Evolutionary conservation across 1,140 invertebrate genomes (phyloP).

Genomic region (Hyles euphorbiae): DNA sequence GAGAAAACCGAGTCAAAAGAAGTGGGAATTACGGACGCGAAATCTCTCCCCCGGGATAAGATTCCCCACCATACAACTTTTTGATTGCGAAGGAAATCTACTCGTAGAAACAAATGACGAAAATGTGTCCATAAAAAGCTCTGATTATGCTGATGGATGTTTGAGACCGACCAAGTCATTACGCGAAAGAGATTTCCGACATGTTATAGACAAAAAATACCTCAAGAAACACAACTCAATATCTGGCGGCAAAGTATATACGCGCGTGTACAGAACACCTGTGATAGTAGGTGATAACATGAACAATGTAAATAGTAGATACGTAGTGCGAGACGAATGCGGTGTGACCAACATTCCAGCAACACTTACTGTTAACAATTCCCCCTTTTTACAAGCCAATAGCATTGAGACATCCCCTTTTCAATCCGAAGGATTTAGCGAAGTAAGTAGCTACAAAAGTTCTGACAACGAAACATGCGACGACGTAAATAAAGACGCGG

Average conservation of each 20-base stretch:
- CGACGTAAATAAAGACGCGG: conserved; percentile 29
- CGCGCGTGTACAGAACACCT: conserved; percentile 53
- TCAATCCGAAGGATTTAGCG: conserved; percentile 57
- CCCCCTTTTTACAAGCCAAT: conserved; percentile 45
- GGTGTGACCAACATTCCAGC: conserved; percentile 63
- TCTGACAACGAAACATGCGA: conserved; percentile 70
- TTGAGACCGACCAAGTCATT: conserved; percentile 58
- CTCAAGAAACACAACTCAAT: conserved; percentile 66
- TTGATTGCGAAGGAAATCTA: conserved; percentile 73
- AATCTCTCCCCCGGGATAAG: conserved; percentile 64
- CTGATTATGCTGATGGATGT: conserved; percentile 42
- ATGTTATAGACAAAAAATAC: conserved; percentile 45
- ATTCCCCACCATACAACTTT: conserved; percentile 72
- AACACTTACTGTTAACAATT: conserved; percentile 47
- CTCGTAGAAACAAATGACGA: conserved; percentile 74
- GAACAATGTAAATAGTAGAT: conserved; percentile 30
- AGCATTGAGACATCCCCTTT: conserved; percentile 61
- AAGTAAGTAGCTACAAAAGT: conserved; percentile 73
- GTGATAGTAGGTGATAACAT: conserved; percentile 28
- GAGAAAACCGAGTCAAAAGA: conserved; percentile 60
- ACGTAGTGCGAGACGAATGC: conserved; percentile 40
- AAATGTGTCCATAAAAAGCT: conserved; percentile 71
- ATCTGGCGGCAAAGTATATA: conserved; percentile 65
- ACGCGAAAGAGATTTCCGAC: conserved; percentile 57
- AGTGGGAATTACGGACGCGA: conserved; percentile 71